Evolutionary conservation across 2,888 invertebrate genomes (phyloP).

Genomic region (Beris chalybata): DNA sequence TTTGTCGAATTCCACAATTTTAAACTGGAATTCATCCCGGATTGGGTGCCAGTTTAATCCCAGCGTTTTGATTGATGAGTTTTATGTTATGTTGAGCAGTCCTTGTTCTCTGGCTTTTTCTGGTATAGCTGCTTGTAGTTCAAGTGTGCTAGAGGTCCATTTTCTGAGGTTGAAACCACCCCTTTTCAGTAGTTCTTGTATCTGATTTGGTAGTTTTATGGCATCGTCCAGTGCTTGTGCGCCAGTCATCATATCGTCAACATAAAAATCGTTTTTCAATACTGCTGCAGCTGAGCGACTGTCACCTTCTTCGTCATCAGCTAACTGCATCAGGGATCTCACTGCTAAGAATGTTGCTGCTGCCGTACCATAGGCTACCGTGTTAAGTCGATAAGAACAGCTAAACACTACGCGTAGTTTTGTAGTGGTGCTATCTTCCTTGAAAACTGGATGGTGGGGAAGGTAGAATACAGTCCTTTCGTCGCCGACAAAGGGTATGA

Average conservation of each 20-base stretch:
- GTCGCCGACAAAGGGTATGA: not conserved
- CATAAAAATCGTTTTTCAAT: not conserved
- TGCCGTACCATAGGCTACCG: not conserved
- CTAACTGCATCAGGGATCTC: conserved; percentile 40
- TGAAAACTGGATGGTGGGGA: conserved; percentile 40
- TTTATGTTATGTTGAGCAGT: not conserved
- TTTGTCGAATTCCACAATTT: not conserved
- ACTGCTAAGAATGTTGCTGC: not conserved
- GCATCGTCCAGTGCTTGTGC: conserved; percentile 18
- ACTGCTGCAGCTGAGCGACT: conserved; percentile 35
- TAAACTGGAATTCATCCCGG: conserved; percentile 5
- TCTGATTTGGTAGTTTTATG: conserved; percentile 25
- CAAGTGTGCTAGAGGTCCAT: conserved; percentile 35
- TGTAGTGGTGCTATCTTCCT: conserved; percentile 20
- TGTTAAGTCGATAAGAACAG: not conserved
- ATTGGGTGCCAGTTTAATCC: conserved; percentile 10
- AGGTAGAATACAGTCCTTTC: conserved; percentile 35
- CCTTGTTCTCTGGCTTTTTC: conserved; percentile 11
- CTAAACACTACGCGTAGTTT: conserved; percentile 33
- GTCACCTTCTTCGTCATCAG: conserved; percentile 18
- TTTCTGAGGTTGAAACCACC: conserved; percentile 37
- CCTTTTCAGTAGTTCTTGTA: conserved; percentile 26
- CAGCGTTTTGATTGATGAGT: not conserved
- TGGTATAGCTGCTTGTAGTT: conserved; percentile 25
- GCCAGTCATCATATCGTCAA: too few species aligned